Percentiles rank a stretch among this genome's conserved stretches.
These are phyloP conservation scores for Chaetodon auriga DNA, from an alignment of 2,113 vertebrate species.

Conservation along the genomic window DNA sequence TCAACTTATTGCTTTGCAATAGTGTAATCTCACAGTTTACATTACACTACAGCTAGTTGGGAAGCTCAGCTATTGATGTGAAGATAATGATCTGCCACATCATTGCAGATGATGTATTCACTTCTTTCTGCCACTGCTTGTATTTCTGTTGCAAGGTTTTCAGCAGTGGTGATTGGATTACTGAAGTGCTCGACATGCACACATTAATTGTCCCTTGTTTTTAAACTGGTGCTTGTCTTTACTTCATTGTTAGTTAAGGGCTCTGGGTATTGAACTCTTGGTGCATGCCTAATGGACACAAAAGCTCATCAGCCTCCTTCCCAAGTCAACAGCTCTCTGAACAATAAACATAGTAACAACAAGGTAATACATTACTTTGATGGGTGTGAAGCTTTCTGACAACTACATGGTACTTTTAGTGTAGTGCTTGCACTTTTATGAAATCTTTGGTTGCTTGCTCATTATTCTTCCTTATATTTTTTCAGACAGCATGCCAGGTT, in stretches of 20 bases:
- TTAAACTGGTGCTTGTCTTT: neutral
- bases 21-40: neutral
- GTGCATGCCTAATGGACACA: slow-evolving; percentile 4
- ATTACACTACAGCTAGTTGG: neutral
- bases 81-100: neutral
- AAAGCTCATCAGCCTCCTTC: slow-evolving; percentile 19
- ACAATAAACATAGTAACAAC: slow-evolving; percentile 19
- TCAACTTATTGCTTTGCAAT: too few species aligned
- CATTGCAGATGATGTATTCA: neutral
- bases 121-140: neutral
- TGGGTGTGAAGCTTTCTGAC: neutral
- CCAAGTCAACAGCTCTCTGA: neutral
- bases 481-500: too few species aligned
- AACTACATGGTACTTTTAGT: neutral
- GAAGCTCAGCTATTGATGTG: neutral
- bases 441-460: neutral
- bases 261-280: slow-evolving; percentile 16
- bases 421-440: neutral
- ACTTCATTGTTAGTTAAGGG: slow-evolving; percentile 21
- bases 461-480: too few species aligned
- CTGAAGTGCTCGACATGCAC: neutral
- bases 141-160: neutral
- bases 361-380: neutral
- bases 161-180: neutral
- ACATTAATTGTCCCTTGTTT: slow-evolving; percentile 4